Percentiles rank a stretch among this genome's conserved stretches.
phyloP scores from a whole-genome alignment of 1,140 invertebrate species.

The Drosophila mauritiana region DNA sequence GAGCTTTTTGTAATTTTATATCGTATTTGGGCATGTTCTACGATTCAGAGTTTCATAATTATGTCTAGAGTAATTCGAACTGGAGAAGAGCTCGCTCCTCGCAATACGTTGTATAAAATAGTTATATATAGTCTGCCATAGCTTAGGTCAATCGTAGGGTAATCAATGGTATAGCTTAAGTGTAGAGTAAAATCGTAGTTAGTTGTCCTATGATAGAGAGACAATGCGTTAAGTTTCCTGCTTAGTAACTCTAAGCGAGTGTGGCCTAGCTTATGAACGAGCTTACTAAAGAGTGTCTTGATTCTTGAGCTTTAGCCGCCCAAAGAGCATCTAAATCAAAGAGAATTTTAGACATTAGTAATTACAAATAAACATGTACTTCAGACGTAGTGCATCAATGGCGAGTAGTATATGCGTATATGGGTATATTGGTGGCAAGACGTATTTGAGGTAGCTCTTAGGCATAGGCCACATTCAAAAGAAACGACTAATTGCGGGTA shows the following conservation, averaged over 20 bases:
- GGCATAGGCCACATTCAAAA: conserved; percentile 35
- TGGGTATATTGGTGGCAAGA: conserved; percentile 11
- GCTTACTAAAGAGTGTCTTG: conserved; percentile 66
- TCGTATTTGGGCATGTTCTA: conserved; percentile 8
- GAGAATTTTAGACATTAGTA: conserved; percentile 77
- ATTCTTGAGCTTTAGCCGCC: conserved; percentile 60
- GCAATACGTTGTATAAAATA: conserved; percentile 31
- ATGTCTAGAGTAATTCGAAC: conserved; percentile 11
- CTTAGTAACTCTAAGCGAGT: conserved; percentile 69
- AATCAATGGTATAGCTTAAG: conserved; percentile 69
- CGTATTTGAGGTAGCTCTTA: conserved; percentile 51
- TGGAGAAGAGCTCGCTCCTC: neutral
- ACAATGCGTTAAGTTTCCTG: conserved; percentile 66
- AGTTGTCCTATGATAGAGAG: conserved; percentile 62
- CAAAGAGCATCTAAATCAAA: conserved; percentile 84
- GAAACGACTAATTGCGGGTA: conserved; percentile 36
- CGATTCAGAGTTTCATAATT: conserved; percentile 15
- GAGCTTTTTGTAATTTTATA: conserved; percentile 26
- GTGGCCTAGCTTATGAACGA: conserved; percentile 71
- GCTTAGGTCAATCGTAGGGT: conserved; percentile 46
- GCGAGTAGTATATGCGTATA: neutral
- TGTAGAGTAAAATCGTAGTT: conserved; percentile 62
- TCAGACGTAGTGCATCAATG: conserved; percentile 44
- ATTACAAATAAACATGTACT: conserved; percentile 29
- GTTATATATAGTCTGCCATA: conserved; percentile 29